phyloP scores from a whole-genome alignment of 2,797 vertebrate genomes.

The Cyprinella venusta region DNA sequence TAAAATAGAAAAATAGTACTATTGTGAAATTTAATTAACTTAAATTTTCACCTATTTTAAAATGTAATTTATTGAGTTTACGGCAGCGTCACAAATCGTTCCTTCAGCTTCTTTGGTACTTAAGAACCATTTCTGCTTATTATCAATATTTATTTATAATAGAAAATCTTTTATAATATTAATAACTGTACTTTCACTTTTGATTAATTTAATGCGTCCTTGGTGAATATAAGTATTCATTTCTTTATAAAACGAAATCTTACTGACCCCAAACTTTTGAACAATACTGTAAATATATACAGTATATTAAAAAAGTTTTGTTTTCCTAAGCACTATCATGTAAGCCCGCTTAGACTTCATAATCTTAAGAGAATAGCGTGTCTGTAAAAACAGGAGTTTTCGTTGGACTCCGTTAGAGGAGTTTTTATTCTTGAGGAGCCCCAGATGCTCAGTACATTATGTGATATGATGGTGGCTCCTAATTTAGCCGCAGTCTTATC shows the following conservation, averaged over 20 bases:
- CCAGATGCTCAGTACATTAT: slow-evolving; percentile 54
- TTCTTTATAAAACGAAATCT: background rate
- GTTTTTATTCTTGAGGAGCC: slow-evolving; percentile 37
- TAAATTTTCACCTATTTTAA: too few species aligned
- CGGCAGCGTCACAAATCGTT: too few species aligned
- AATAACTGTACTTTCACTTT: background rate
- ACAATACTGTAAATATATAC: background rate
- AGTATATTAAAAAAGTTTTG: background rate
- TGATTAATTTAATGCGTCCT: background rate
- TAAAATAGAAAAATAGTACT: background rate
- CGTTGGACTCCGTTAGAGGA: slow-evolving; percentile 19
- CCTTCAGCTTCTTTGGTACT: background rate
- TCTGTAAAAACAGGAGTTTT: slow-evolving; percentile 27
- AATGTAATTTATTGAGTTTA: too few species aligned
- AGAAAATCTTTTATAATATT: background rate
- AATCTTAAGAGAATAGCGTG: background rate
- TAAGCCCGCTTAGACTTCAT: slow-evolving; percentile 5
- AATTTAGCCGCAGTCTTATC: slow-evolving; percentile 53
- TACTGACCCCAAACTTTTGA: background rate
- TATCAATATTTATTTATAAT: background rate
- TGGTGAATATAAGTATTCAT: background rate
- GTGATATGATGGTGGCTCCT: slow-evolving; percentile 49
- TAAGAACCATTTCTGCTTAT: too few species aligned
- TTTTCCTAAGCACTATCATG: background rate
- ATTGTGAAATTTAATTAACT: too few species aligned